Evolutionary conservation across 2,888 invertebrate genomes (phyloP), one percentile per base, ranked within the genome.

Genomic region (Leptothorax acervorum): DNA sequence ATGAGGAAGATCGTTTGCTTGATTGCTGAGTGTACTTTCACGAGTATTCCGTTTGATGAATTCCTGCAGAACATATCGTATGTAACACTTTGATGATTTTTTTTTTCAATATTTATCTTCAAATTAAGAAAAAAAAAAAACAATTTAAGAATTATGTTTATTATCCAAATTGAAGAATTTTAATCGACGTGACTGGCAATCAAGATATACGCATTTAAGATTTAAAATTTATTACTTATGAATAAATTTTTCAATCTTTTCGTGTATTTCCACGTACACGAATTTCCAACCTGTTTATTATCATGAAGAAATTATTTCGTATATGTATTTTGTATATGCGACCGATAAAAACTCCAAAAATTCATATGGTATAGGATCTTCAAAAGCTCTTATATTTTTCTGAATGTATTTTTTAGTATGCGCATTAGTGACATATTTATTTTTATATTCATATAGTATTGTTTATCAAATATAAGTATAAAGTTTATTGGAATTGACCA

Each of bases 1-100:
- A 76, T 65, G 15, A 51, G 39, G 65, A 51, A 75, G 35, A 62
- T 48, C n/a, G 5, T 62, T 70, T 18, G n/a, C 9, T 65, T 35
- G 39, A 51, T 75, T 65, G 18, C 28, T 6, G 51, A 75, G 23
- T 76, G 18, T 53, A 23, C 11, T 65, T 75, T 31, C 11, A 35
- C 15, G 18, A 75, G 39, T 51, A 51, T 75, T 63, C 18, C 9
- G 15, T 12, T 60, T 23, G n/a, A 60, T n/a, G 2, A 65, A 51
- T 3, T 62, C 15, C 15, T 11, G 18, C 2, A 15, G 9, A 63
- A 23, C 31, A 62, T 48, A 8, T 53, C 15, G 2, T 51, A n/a
- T 51, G n/a, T 48, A 62, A 12, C 35, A 65, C 48, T 23, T 18
- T 51, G 6, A 23, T 23, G 3, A 65, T 51, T 35, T 39, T 51